These are phyloP conservation scores for Operophtera brumata DNA, from an alignment of 2,888 invertebrate species.

Conservation along the genomic window DNA sequence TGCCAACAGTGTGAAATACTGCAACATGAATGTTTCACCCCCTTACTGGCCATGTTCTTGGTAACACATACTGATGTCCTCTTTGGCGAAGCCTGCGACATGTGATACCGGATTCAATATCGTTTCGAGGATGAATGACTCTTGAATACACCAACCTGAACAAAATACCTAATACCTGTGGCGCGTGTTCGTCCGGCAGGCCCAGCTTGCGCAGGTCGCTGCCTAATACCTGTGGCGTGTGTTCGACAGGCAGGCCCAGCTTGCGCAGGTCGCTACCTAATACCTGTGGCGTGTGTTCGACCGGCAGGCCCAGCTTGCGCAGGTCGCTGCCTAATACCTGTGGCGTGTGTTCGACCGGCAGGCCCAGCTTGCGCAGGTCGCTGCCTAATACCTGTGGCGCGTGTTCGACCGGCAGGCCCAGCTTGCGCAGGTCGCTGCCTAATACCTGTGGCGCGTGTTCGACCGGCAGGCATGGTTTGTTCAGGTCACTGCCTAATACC, in stretches of 20 bases:
- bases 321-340: slow-evolving; percentile 96
- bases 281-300: slow-evolving; percentile 98
- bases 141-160: too few species aligned
- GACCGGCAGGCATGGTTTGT: slow-evolving; percentile 95
- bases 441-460: slow-evolving; percentile 99
- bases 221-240: slow-evolving; percentile 97
- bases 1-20: slow-evolving; percentile 1
- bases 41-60: slow-evolving; percentile 3
- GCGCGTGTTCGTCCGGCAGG: slow-evolving; percentile 97
- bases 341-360: slow-evolving; percentile 98
- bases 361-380: slow-evolving; percentile 94
- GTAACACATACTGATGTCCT: not conserved
- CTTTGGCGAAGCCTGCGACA: not conserved
- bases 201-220: slow-evolving; percentile 96
- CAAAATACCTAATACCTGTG: too few species aligned
- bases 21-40: not conserved
- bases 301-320: slow-evolving; percentile 95
- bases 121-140: too few species aligned
- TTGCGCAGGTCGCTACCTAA: slow-evolving; percentile 96
- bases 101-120: too few species aligned
- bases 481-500: slow-evolving; percentile 91
- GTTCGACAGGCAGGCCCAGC: slow-evolving; percentile 96
- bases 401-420: slow-evolving; percentile 97
- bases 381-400: slow-evolving; percentile 97
- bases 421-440: slow-evolving; percentile 94